phyloP scores from a whole-genome alignment of 2,888 invertebrate genomes.

The Ptychoptera albimana region DNA sequence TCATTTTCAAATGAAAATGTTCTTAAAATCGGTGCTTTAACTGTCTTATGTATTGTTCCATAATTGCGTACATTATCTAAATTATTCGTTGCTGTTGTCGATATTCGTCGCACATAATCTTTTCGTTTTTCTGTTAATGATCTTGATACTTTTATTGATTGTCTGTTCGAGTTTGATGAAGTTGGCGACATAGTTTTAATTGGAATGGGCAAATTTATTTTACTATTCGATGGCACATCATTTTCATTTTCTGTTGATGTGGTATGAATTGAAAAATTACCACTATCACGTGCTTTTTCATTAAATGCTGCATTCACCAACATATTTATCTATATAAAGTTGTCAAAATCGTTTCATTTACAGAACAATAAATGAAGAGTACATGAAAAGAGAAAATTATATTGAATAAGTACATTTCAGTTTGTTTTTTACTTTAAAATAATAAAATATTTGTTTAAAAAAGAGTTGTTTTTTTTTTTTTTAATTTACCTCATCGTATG shows the following conservation, averaged over 20 bases:
- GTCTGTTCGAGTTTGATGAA: slow-evolving; percentile 11
- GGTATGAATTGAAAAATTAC: slow-evolving; percentile 2
- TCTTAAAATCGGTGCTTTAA: slow-evolving; percentile 13
- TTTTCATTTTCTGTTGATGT: slow-evolving; percentile 4
- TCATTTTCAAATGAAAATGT: slow-evolving; percentile 12
- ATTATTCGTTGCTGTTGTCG: slow-evolving; percentile 14
- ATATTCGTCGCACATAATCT: slow-evolving; percentile 46
- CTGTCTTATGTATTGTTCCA: slow-evolving; percentile 14
- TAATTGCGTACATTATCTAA: slow-evolving; percentile 10
- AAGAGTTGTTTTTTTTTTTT: not conserved
- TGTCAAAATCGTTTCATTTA: too few relatives aligned
- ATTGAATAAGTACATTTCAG: not conserved
- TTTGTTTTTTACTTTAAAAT: too few relatives aligned
- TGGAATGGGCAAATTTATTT: slow-evolving; percentile 20
- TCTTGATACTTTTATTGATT: slow-evolving; percentile 36
- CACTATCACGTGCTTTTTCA: slow-evolving; percentile 11
- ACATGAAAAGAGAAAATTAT: slow-evolving; percentile 1
- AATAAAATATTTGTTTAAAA: not conserved
- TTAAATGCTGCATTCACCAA: slow-evolving; percentile 17
- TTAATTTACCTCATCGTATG: slow-evolving; percentile 16
- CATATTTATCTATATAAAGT: slow-evolving; percentile 14
- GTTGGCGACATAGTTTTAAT: slow-evolving; percentile 16
- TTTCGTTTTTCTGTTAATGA: slow-evolving; percentile 46
- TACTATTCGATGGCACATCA: slow-evolving; percentile 7
- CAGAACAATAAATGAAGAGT: too few relatives aligned